Evolutionary conservation across 2,797 vertebrate species (phyloP).

Genomic region (Sciaenops ocellatus): DNA sequence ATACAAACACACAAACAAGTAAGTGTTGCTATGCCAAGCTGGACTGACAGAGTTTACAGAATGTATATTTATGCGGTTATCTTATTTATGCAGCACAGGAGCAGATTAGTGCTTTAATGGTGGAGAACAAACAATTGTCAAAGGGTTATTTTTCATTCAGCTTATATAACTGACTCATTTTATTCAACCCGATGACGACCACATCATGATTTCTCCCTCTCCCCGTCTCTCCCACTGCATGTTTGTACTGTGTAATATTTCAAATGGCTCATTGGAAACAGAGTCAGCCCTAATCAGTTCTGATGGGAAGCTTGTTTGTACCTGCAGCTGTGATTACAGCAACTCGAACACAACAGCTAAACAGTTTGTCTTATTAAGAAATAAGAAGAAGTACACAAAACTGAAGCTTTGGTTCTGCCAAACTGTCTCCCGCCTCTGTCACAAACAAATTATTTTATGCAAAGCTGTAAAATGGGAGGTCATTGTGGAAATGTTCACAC

Average conservation of each 20-base stretch:
- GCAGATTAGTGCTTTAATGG: slow-evolving; percentile 58
- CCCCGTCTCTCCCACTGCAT: slow-evolving; percentile 28
- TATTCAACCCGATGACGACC: slow-evolving; percentile 49
- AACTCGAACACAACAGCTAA: slow-evolving; percentile 34
- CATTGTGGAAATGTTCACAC: slow-evolving; percentile 39
- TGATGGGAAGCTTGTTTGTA: slow-evolving; percentile 65
- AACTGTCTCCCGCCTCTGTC: slow-evolving; percentile 25
- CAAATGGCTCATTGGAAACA: slow-evolving; percentile 43
- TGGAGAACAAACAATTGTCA: slow-evolving; percentile 63
- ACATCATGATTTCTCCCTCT: slow-evolving; percentile 35
- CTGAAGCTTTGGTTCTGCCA: slow-evolving; percentile 11
- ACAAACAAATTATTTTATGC: slow-evolving; percentile 43
- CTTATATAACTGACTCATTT: slow-evolving; percentile 73
- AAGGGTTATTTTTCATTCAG: slow-evolving; percentile 59
- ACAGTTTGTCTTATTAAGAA: slow-evolving; percentile 39
- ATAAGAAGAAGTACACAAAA: slow-evolving; percentile 27
- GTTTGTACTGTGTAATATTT: slow-evolving; percentile 31
- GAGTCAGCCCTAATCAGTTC: slow-evolving; percentile 53
- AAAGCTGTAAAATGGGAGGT: slow-evolving; percentile 36
- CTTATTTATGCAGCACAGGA: slow-evolving; percentile 41
- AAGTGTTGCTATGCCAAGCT: slow-evolving; percentile 24
- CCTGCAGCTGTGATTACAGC: slow-evolving; percentile 65
- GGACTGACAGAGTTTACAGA: slow-evolving; percentile 28
- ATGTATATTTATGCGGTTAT: slow-evolving; percentile 46
- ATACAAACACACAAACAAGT: slow-evolving; percentile 40